These are phyloP conservation scores for Ornithorhynchus anatinus DNA, from an alignment of 2,113 vertebrate genomes.

Conservation along the genomic window DNA sequence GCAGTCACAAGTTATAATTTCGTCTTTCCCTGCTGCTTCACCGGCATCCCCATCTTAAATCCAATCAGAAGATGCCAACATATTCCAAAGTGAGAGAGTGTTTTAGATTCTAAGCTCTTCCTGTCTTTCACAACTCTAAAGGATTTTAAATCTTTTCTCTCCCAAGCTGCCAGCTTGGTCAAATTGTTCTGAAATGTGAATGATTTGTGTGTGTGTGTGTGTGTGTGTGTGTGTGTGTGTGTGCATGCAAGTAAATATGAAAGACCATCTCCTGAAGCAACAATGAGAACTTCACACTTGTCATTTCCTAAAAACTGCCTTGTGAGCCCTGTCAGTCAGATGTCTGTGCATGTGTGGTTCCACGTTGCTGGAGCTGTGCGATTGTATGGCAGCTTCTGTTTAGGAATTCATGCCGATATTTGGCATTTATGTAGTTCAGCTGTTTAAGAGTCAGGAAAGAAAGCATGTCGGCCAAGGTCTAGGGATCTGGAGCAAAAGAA, in stretches of 20 bases:
- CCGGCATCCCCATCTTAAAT: constrained; percentile 58
- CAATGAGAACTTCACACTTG: constrained; percentile 59
- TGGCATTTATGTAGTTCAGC: constrained; percentile 67
- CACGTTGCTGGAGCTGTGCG: constrained; percentile 31
- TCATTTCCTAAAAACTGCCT: constrained; percentile 48
- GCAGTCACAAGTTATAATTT: constrained; percentile 64
- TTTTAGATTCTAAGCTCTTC: constrained; percentile 41
- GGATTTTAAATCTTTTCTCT: constrained; percentile 54
- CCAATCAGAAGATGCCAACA: constrained; percentile 63
- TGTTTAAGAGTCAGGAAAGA: constrained; percentile 47
- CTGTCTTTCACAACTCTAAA: constrained; percentile 59
- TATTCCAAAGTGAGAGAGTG: constrained; percentile 65
- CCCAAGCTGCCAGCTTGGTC: constrained; percentile 31
- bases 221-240: too few species aligned
- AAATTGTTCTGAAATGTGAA: constrained; percentile 48
- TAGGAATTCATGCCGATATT: constrained; percentile 58
- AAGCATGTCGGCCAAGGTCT: constrained; percentile 46
- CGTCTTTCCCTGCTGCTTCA: constrained; percentile 57
- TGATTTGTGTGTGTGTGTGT: constrained; percentile 24
- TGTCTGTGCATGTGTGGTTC: constrained; percentile 25
- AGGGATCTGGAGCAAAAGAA: constrained; percentile 24
- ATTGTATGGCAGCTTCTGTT: constrained; percentile 54
- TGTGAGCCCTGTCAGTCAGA: constrained; percentile 55
- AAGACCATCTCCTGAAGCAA: constrained; percentile 14
- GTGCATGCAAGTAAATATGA: too few species aligned